phyloP scores from a whole-genome alignment of 2,797 vertebrate species.

The Diplodus puntazzo region DNA sequence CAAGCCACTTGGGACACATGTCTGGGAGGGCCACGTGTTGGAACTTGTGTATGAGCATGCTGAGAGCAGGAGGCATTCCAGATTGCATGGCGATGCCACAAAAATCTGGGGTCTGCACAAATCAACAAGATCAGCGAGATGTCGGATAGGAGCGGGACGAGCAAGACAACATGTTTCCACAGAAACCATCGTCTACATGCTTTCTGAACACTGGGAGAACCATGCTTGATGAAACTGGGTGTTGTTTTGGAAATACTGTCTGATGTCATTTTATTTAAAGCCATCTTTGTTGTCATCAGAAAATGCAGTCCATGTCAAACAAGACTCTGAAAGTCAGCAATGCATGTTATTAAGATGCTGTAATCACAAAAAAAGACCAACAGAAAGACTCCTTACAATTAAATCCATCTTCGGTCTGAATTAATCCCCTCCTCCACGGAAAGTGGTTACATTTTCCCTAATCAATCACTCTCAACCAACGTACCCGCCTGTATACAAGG shows the following conservation, averaged over 20 bases:
- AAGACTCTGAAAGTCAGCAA: background rate
- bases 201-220: conserved; percentile 25
- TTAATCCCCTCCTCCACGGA: too few species aligned
- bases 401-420: too few species aligned
- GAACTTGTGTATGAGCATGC: conserved; percentile 62
- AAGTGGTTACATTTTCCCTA: too few species aligned
- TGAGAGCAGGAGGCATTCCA: conserved; percentile 61
- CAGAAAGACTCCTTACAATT: too few species aligned
- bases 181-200: conserved; percentile 26
- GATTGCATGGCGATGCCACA: conserved; percentile 60
- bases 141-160: conserved; percentile 39
- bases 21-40: conserved; percentile 61
- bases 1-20: conserved; percentile 66
- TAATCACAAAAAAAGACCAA: too few species aligned
- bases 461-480: too few species aligned
- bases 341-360: too few species aligned
- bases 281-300: background rate
- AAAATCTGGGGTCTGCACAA: conserved; percentile 45
- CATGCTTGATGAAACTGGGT: conserved; percentile 12
- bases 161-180: conserved; percentile 32
- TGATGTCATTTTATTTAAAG: conserved; percentile 10
- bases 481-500: too few species aligned
- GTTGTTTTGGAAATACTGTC: conserved; percentile 4
- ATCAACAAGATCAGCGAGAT: conserved; percentile 33
- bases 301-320: background rate